Evolutionary conservation across 2,888 invertebrate species (phyloP).

Genomic region (Rhamphomyia laevipes): DNA sequence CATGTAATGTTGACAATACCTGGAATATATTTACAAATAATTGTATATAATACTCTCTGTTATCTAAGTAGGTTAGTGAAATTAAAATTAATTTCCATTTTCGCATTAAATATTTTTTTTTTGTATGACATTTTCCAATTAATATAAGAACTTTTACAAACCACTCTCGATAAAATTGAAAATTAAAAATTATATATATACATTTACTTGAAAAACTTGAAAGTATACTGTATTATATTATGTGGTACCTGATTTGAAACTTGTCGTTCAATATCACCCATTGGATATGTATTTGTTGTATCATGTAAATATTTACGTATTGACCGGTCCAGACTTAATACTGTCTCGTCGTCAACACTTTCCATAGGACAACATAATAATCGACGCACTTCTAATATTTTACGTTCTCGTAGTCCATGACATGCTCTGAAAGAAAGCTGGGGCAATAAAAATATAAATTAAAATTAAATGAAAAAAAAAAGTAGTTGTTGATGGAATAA

Average conservation of each 20-base stretch:
- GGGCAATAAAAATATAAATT: neutral
- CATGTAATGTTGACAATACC: constrained; percentile 80
- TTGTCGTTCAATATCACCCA: constrained; percentile 54
- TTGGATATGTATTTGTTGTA: constrained; percentile 58
- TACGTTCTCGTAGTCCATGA: constrained; percentile 57
- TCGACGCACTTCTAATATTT: constrained; percentile 58
- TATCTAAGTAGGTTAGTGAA: constrained; percentile 7
- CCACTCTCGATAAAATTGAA: neutral
- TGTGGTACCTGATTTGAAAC: constrained; percentile 46
- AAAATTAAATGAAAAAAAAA: too few species aligned
- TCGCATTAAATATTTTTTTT: neutral
- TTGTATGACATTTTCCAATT: neutral
- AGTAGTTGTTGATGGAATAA: too few species aligned
- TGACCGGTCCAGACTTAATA: constrained; percentile 42
- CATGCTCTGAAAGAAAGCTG: constrained; percentile 65
- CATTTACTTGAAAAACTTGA: neutral
- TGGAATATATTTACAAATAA: constrained; percentile 24
- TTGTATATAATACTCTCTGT: neutral
- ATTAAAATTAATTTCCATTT: neutral
- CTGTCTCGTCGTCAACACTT: constrained; percentile 37
- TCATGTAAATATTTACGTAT: constrained; percentile 54
- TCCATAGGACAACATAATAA: constrained; percentile 40
- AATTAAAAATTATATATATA: neutral
- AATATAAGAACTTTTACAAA: neutral
- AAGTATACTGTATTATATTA: neutral